Conservation (phyloP, 2,797 vertebrate genomes). For the Pteronotus mesoamericanus region DNA sequence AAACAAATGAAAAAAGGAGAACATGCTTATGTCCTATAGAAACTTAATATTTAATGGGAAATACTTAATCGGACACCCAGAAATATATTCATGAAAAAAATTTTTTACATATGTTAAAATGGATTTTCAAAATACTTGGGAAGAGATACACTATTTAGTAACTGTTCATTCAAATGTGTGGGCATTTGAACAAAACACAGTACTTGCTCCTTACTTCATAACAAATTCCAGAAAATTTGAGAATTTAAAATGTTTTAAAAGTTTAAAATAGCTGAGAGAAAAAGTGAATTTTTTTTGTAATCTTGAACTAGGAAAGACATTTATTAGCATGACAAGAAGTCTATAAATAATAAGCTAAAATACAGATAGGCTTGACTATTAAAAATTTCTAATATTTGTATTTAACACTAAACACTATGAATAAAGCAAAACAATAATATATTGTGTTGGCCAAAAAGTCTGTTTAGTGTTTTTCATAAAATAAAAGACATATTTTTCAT, state of each 20-base stretch:
- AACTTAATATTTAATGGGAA: neutral
- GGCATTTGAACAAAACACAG: neutral
- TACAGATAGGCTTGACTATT: neutral
- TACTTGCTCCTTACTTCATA: neutral
- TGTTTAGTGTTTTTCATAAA: no score
- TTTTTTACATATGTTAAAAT: neutral
- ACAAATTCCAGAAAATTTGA: neutral
- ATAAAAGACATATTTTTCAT: no score
- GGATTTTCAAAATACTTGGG: neutral
- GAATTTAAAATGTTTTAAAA: neutral
- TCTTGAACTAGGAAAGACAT: neutral
- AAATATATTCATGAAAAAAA: neutral
- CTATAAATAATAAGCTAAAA: neutral
- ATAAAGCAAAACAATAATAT: no score
- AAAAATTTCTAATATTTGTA: neutral
- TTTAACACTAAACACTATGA: neutral
- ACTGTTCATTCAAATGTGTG: neutral
- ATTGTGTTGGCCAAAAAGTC: no score
- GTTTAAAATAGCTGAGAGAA: neutral
- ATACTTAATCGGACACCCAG: neutral
- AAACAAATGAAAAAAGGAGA: neutral
- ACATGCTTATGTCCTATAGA: neutral
- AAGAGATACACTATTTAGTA: neutral
- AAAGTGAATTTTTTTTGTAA: neutral
- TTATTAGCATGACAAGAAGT: neutral